Evolutionary conservation across 64 coral and sea anemone genomes (phyloP).

Genomic region (Porites lutea): DNA sequence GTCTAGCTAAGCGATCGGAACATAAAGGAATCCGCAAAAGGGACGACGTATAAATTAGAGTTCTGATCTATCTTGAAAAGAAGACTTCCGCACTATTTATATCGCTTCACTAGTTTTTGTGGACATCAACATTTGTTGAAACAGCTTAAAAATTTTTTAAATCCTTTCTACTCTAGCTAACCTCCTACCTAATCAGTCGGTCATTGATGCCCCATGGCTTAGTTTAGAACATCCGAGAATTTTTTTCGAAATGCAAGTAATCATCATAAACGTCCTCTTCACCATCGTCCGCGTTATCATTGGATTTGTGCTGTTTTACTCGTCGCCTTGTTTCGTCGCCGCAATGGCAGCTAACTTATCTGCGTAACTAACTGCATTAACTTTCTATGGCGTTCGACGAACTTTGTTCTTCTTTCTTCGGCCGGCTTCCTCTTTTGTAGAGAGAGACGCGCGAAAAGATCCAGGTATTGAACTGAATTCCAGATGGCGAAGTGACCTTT

Average conservation of each 20-base stretch:
- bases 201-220: neutral
- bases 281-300: neutral
- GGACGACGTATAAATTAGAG: too few relatives aligned
- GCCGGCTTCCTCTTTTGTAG: neutral
- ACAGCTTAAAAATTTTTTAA: neutral
- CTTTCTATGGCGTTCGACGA: neutral
- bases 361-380: neutral
- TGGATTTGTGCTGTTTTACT: neutral
- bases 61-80: neutral
- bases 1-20: too few relatives aligned
- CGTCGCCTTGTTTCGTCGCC: neutral
- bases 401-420: conserved; percentile 13
- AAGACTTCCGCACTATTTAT: neutral
- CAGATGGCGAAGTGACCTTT: neutral
- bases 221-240: too few relatives aligned
- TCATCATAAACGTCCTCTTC: too few relatives aligned
- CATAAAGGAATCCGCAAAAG: too few relatives aligned
- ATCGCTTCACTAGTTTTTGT: neutral
- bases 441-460: neutral
- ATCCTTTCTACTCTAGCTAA: neutral
- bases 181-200: neutral
- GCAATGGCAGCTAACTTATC: neutral
- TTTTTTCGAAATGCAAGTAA: too few relatives aligned
- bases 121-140: neutral
- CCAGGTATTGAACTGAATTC: too few relatives aligned